Base-by-base conservation (phyloP, 2,888 invertebrate species). In the Epinotia ramella region DNA sequence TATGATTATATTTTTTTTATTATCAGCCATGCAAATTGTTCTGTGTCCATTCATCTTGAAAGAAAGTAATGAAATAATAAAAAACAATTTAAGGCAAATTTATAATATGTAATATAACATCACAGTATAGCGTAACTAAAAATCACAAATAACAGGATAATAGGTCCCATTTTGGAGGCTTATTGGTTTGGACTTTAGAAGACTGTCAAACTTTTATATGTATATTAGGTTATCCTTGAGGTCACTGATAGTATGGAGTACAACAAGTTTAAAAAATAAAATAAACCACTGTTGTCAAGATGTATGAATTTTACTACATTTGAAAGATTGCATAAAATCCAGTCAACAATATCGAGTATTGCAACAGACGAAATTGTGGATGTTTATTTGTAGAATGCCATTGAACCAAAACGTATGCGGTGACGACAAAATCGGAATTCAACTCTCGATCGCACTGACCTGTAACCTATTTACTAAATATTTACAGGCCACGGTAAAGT, bases 201-300 rank as follows among this genome's bases (percentile, higher is more conserved):
- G 33, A 66, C 18, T 59, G 11, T 60, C 67, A 16, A 65, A 67
- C 18, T 49, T 28, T 33, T 60, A 67, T 49, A 24, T 11, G 12
- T 28, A 63, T 3, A 3, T 3, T 24, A 64, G 20, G 64, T 59
- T 69, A 46, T 69, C 74, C 59, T 69, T 74, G 64, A 64, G 46
- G 12, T 13, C 2, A 11, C 62, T 20, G 57, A 74, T 64, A 64
- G 28, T 20, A 74, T 49, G 6, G 33, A 33, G 6, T 1, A 33
- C 33, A 33, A 33, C 33, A 33, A 6, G 33, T 33, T 7, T 7
- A 33, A 33, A 33, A 7, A 33, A 33, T 33, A 33, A 33, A 33
- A 1, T 40, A 71, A 71, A 63, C 9, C 16, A 49, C 24, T 13
- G 33, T 2, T 67, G 40, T 57, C 67, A 57, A 67, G 53, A 57